Base-by-base conservation (phyloP, 2,797 vertebrate genomes). In the Crax fasciolata region DNA sequence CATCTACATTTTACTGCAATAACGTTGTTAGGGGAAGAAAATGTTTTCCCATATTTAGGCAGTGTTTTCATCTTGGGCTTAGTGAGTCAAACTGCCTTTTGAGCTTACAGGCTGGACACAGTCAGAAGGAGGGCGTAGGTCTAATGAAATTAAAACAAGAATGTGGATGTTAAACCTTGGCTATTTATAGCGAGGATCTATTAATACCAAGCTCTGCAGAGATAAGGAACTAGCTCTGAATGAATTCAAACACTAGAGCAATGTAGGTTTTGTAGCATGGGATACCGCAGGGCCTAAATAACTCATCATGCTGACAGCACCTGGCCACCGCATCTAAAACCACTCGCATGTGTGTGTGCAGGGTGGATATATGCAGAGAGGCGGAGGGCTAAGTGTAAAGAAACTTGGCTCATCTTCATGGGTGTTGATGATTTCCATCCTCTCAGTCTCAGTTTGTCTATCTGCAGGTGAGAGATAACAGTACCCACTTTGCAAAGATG, bases 391-490 rank as follows among this genome's bases (percentile, higher is more conserved):
- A 51, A 18, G 8, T 0, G 0, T 38, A 77, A 54, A 51, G 35
- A 78, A 87, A 71, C n/a, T 63, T 38, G 13, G n/a, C 51, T 91
- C 30, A 16, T 21, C 65, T 80, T 18, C 6, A 14, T 44, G 38
- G 71, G 11, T 21, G 44, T 30, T 59, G 11, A 35, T 80, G 61
- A 74, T 77, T 89, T 68, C 54, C 81, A 70, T 73, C 44, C 7
- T 6, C 41, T 62, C 10, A 25, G 38, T 63, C 54, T 67, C 54
- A 44, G 51, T 93, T 93, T 87, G n/a, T 70, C 58, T 80, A 3
- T 84, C 81, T 93, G 92, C 32, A 92, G 81, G 72, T 89, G 70
- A 93, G 65, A 87, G 90, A 96, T 94, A 96, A 92, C 75, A 80
- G 76, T 4, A 81, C 1, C 27, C 61, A 54, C 62, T 85, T 72